Evolutionary conservation across 2,113 vertebrate genomes (phyloP).

Genomic region (Eolophus roseicapilla): DNA sequence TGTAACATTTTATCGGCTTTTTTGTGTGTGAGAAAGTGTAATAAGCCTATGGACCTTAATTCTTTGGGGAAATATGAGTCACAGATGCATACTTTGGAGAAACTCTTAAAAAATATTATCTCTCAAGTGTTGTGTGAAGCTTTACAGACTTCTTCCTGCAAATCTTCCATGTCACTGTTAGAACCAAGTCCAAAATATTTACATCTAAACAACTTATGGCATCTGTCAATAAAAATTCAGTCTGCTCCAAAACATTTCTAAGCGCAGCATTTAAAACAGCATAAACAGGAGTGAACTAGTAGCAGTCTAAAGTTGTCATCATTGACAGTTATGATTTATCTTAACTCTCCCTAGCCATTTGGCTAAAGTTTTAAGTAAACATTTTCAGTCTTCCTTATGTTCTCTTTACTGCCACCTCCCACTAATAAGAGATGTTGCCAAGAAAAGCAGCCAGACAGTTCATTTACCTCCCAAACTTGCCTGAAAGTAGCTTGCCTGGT

Average conservation of each 20-base stretch:
- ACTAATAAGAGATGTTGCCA: slow-evolving; percentile 73
- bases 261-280: slow-evolving; percentile 65
- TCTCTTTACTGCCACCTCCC: slow-evolving; percentile 77
- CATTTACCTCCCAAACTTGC: slow-evolving; percentile 77
- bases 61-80: slow-evolving; percentile 73
- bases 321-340: slow-evolving; percentile 79
- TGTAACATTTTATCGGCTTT: slow-evolving; percentile 9
- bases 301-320: slow-evolving; percentile 78
- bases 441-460: slow-evolving; percentile 78
- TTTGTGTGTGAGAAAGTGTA: slow-evolving; percentile 56
- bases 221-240: slow-evolving; percentile 68
- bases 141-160: slow-evolving; percentile 72
- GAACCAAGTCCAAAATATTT: slow-evolving; percentile 64
- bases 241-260: slow-evolving; percentile 59
- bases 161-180: slow-evolving; percentile 62
- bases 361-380: slow-evolving; percentile 80
- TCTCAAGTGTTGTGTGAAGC: slow-evolving; percentile 75
- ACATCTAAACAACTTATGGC: slow-evolving; percentile 63
- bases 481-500: slow-evolving; percentile 72
- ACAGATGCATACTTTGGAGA: slow-evolving; percentile 67
- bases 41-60: slow-evolving; percentile 65
- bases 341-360: slow-evolving; percentile 74
- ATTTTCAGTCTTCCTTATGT: slow-evolving; percentile 75
- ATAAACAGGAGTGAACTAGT: slow-evolving; percentile 78
- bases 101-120: slow-evolving; percentile 74